phyloP scores from a whole-genome alignment of 2,113 vertebrate genomes.

The Donacobius atricapilla region DNA sequence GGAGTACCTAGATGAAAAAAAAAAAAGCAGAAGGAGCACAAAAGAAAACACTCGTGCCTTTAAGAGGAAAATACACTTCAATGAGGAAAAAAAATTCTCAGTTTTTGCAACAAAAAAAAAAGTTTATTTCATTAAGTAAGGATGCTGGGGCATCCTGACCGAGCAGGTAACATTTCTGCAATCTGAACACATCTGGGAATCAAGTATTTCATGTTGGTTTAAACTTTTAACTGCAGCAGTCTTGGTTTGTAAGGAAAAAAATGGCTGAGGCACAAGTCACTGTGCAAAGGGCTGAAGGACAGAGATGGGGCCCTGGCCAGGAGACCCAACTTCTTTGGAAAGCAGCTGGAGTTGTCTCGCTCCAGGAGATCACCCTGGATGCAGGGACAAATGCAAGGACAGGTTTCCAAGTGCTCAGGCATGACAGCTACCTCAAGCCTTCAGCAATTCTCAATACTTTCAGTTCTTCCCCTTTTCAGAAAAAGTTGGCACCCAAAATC shows the following conservation, averaged over 20 bases:
- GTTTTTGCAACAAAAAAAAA: background rate
- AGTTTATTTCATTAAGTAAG: background rate
- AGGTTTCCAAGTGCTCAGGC: background rate
- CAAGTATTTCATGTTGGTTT: background rate
- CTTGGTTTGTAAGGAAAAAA: background rate
- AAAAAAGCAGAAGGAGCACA: background rate
- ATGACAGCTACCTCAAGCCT: background rate
- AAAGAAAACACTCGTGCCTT: slow-evolving; percentile 57
- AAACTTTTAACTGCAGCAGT: background rate
- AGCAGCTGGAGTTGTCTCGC: background rate
- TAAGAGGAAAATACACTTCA: slow-evolving; percentile 21
- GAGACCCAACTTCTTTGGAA: background rate
- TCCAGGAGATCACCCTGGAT: background rate
- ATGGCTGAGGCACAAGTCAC: background rate
- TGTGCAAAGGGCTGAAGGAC: background rate
- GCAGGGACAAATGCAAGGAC: background rate
- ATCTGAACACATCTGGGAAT: background rate
- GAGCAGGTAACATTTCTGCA: background rate
- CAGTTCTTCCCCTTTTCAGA: background rate
- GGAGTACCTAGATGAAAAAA: background rate
- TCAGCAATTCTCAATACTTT: background rate
- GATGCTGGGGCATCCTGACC: background rate
- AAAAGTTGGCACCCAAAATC: background rate
- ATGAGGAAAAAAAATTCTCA: background rate
- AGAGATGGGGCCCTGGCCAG: background rate